phyloP scores from a whole-genome alignment of 1,140 invertebrate species.

The Anoplophora glabripennis region DNA sequence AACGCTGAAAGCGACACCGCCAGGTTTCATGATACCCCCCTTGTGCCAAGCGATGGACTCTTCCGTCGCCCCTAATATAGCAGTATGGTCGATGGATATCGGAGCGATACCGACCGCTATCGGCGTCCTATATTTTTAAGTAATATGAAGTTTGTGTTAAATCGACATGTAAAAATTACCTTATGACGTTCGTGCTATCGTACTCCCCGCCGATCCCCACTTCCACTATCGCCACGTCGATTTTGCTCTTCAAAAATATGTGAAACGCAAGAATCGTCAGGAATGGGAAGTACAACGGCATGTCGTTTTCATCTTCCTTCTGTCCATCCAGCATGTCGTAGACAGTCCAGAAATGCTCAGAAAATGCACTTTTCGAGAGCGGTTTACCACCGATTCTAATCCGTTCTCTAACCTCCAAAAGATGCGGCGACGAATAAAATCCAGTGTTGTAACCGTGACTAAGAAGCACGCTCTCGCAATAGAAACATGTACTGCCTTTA shows the following conservation, averaged over 20 bases:
- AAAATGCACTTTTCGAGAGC: slow-evolving; percentile 72
- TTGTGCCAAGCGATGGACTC: slow-evolving; percentile 92
- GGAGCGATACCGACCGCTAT: slow-evolving; percentile 85
- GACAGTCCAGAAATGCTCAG: slow-evolving; percentile 79
- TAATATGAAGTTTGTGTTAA: too few relatives aligned
- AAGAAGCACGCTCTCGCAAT: slow-evolving; percentile 85
- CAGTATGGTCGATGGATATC: slow-evolving; percentile 87
- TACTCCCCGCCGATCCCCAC: slow-evolving; percentile 96
- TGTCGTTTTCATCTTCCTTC: slow-evolving; percentile 63
- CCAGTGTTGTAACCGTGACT: slow-evolving; percentile 86
- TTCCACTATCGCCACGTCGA: slow-evolving; percentile 93
- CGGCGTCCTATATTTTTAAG: slow-evolving; percentile 29
- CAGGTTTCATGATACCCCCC: slow-evolving; percentile 89
- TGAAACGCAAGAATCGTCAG: slow-evolving; percentile 91
- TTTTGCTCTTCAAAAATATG: slow-evolving; percentile 80
- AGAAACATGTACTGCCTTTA: slow-evolving; percentile 91
- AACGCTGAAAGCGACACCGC: slow-evolving; percentile 71
- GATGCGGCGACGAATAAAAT: slow-evolving; percentile 94
- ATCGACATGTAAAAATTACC: slow-evolving; percentile 50
- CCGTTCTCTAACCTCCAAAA: slow-evolving; percentile 88
- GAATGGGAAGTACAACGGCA: slow-evolving; percentile 95
- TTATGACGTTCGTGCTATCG: slow-evolving; percentile 92
- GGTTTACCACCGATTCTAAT: slow-evolving; percentile 85
- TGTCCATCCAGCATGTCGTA: slow-evolving; percentile 61
- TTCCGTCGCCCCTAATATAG: slow-evolving; percentile 79